These are phyloP conservation scores for Eristalinus sepulchralis DNA, from an alignment of 2,888 invertebrate genomes.

Conservation along the genomic window DNA sequence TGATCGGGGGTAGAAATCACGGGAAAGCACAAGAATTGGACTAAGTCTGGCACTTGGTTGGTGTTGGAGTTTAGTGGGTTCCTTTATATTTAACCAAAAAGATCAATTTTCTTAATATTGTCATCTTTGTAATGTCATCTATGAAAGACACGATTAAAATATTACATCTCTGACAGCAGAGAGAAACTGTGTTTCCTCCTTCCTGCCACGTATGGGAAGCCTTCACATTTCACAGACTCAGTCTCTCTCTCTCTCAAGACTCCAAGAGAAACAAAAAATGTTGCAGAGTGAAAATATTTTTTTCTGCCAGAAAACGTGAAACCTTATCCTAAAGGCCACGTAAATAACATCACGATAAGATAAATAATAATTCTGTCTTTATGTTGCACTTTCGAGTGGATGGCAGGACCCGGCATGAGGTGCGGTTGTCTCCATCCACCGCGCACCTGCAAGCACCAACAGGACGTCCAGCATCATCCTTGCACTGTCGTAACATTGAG, in stretches of 20 bases:
- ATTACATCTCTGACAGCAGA: no score
- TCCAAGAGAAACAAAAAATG: background rate
- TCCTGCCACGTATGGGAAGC: no score
- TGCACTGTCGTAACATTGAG: constrained; percentile 63
- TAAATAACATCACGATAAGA: constrained; percentile 39
- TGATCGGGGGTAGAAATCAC: background rate
- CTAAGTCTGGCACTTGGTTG: no score
- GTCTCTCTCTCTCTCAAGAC: background rate
- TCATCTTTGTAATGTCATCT: no score
- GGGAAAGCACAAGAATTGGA: no score
- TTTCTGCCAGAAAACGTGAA: background rate
- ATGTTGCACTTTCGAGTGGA: constrained; percentile 43
- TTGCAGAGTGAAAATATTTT: background rate
- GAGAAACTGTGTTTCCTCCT: no score
- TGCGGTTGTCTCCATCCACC: background rate
- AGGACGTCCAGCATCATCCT: constrained; percentile 56
- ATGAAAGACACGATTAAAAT: no score
- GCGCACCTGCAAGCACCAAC: background rate
- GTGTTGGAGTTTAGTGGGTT: no score
- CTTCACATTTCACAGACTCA: background rate
- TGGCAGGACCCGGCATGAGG: background rate
- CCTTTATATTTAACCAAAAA: no score
- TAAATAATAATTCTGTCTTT: constrained; percentile 63
- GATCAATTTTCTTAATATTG: no score
- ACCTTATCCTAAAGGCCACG: background rate